Evolutionary conservation across 1,140 invertebrate species (phyloP), one percentile per base, ranked within the genome.

Genomic region (Charaxes varanes): DNA sequence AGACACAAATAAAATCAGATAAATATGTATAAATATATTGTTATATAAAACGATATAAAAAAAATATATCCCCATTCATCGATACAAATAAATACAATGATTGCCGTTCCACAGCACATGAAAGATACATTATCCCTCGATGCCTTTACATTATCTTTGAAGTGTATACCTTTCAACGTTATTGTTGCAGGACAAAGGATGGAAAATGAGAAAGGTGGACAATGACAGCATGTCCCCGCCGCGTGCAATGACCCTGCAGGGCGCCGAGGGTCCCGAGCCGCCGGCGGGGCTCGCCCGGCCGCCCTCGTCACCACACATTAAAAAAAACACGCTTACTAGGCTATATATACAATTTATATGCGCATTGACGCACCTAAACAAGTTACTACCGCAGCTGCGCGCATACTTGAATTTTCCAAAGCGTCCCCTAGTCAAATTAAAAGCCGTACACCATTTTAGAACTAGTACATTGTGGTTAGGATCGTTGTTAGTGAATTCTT

Each of bases 371-470:
- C 43, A 59, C 50, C 62, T 64, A 57, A 44, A 50, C 43, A 42
- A 53, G 34, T 59, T 54, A 14, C 23, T 71, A 18, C 58, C 66
- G 41, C 62, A 63, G 27, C 47, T 62, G 55, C 61, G 65, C 33
- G 61, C 57, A 41, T 76, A 72, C 73, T 67, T 64, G 64, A 72
- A 77, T 70, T 67, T 73, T 70, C 63, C 73, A 83, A 83, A 83
- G 65, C 72, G 72, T 67, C 73, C 79, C 41, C 67, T 79, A 69
- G 79, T 83, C 54, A 83, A 83, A 71, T 83, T 83, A 83, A 83
- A 83, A 83, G 58, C 59, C 64, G 45, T 61, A 46, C 51, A 62
- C 58, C 53, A 41, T 34, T 67, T 77, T 61, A 70, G 76, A 83
- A 83, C 76, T 83, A 80, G 76, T 57, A 70, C 60, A 67, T 66